Conservation (phyloP, 2,888 invertebrate species). For the Harmothoe impar region DNA sequence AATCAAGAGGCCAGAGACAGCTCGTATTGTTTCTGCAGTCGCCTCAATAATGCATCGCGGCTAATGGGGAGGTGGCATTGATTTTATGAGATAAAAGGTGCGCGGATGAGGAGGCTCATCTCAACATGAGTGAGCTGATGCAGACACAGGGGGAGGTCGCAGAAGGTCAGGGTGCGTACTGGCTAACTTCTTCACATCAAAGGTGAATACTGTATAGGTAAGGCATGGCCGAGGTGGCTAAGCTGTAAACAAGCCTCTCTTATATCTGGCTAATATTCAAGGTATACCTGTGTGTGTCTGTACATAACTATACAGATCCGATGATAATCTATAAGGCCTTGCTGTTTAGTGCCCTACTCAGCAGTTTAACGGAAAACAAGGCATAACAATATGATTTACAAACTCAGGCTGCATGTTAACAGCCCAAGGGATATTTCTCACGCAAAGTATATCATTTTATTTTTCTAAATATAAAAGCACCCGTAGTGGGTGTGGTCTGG, state of each 20-base stretch:
- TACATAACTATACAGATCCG: too few relatives aligned
- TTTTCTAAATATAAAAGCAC: too few relatives aligned
- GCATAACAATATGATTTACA: too few relatives aligned
- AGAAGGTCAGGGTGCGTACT: not conserved
- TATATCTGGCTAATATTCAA: not conserved
- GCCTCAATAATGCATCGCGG: not conserved
- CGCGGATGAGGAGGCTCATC: not conserved
- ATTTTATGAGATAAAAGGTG: constrained; percentile 9
- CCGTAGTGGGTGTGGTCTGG: too few relatives aligned
- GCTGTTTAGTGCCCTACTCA: too few relatives aligned
- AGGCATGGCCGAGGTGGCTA: not conserved
- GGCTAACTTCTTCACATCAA: not conserved
- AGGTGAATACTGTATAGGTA: not conserved
- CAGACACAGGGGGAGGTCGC: not conserved
- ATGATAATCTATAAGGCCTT: too few relatives aligned
- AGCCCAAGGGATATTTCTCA: too few relatives aligned
- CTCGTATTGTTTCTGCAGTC: not conserved
- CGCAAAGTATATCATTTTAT: too few relatives aligned
- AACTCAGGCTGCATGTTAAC: too few relatives aligned
- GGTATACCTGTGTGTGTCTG: not conserved
- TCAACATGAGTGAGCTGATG: constrained; percentile 15
- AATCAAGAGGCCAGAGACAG: not conserved
- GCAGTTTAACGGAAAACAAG: too few relatives aligned
- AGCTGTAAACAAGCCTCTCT: not conserved
- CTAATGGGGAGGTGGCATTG: not conserved